Evolutionary conservation across 1,140 invertebrate species (phyloP).

Genomic region (Pseudachorutes palmiensis): DNA sequence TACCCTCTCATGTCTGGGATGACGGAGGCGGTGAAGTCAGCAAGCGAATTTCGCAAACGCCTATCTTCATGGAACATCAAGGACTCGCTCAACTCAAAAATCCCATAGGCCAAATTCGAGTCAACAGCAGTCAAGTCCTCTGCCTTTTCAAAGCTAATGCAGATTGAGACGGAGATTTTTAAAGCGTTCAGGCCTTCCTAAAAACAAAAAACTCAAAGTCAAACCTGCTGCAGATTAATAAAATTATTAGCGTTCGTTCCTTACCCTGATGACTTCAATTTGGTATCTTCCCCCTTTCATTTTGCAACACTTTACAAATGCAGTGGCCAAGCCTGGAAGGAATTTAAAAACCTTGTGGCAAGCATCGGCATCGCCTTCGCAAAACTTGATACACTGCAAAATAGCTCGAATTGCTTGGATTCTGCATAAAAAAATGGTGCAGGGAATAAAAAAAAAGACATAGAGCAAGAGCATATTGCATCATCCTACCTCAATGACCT

Average conservation of each 20-base stretch:
- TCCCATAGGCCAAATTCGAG: conserved; percentile 12
- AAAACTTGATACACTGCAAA: background rate
- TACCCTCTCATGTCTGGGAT: conserved; percentile 8
- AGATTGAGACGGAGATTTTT: conserved; percentile 7
- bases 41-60: conserved; percentile 4
- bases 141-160: conserved; percentile 2
- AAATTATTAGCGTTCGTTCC: background rate
- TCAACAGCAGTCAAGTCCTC: conserved; percentile 17
- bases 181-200: conserved; percentile 16
- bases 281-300: background rate
- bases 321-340: conserved; percentile 22
- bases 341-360: conserved; percentile 16
- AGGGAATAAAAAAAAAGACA: background rate
- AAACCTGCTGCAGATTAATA: background rate
- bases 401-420: conserved; percentile 16
- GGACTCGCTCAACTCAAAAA: conserved; percentile 17
- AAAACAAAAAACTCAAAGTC: background rate
- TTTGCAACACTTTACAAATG: conserved; percentile 7
- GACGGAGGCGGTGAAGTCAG: conserved; percentile 14
- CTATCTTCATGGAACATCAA: conserved; percentile 11
- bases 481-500: conserved; percentile 14
- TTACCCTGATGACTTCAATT: background rate
- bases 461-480: background rate
- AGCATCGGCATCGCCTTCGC: background rate
- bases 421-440: conserved; percentile 5